Evolutionary conservation across 2,797 vertebrate genomes (phyloP).

Genomic region (Denticeps clupeoides): DNA sequence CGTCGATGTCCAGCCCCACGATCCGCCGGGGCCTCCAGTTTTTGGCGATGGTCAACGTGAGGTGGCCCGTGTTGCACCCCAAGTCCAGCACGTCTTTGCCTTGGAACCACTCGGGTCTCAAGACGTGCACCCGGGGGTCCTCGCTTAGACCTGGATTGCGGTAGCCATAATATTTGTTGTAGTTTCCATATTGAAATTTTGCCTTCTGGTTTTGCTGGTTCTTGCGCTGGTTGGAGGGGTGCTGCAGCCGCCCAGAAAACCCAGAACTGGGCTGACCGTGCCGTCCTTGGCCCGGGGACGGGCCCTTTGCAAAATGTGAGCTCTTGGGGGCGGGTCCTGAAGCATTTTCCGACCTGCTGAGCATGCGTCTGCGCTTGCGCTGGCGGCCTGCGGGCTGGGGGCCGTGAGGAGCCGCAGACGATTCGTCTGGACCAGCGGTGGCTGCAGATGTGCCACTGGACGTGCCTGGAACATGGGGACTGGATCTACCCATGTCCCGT

Average conservation of each 20-base stretch:
- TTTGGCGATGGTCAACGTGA: constrained; percentile 81
- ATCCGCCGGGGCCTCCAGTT: constrained; percentile 67
- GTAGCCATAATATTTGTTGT: constrained; percentile 89
- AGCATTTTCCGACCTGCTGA: constrained; percentile 56
- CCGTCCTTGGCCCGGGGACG: constrained; percentile 23
- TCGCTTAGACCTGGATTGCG: constrained; percentile 74
- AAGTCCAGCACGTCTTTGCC: constrained; percentile 79
- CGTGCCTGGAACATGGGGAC: neutral
- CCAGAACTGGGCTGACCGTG: no score
- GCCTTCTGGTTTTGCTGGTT: constrained; percentile 39
- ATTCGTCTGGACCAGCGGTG: constrained; percentile 26
- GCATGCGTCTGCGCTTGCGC: constrained; percentile 65
- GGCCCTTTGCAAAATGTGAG: constrained; percentile 21
- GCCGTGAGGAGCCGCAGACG: neutral
- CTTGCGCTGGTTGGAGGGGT: constrained; percentile 14
- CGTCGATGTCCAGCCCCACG: constrained; percentile 81
- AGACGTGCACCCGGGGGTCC: constrained; percentile 62
- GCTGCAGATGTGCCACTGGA: neutral
- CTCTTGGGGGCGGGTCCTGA: constrained; percentile 34
- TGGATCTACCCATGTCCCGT: neutral
- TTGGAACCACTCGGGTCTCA: constrained; percentile 76
- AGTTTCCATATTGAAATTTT: constrained; percentile 89
- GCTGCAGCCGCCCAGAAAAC: neutral
- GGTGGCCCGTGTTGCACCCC: constrained; percentile 83
- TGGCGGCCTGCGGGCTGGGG: constrained; percentile 26